Evolutionary conservation across 2,113 vertebrate species (phyloP).

Genomic region (Rhabdomys dilectus): DNA sequence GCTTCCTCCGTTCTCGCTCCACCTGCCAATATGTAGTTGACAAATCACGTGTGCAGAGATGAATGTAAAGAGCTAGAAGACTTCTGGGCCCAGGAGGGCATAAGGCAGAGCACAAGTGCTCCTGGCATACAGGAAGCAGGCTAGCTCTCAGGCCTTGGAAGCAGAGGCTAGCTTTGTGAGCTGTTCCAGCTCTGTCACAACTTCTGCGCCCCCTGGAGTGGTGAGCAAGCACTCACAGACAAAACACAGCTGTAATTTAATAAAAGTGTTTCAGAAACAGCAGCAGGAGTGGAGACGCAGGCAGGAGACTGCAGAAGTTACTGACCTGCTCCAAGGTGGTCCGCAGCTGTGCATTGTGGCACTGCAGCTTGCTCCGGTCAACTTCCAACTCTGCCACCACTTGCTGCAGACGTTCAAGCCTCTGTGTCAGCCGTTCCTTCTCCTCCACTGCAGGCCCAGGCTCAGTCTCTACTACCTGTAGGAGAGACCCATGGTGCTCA

Average conservation of each 20-base stretch:
- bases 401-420: constrained; percentile 81
- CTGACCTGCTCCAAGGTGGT: constrained; percentile 84
- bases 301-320: no score
- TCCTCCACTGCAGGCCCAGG: constrained; percentile 66
- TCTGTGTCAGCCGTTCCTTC: constrained; percentile 70
- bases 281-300: fast-evolving
- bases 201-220: not conserved
- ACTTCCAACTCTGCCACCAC: constrained; percentile 82
- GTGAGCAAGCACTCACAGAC: not conserved
- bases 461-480: constrained; percentile 73
- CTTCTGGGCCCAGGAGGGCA: not conserved
- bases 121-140: not conserved
- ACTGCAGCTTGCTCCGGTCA: constrained; percentile 82
- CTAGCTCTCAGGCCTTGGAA: not conserved
- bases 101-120: not conserved
- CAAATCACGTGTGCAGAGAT: not conserved
- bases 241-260: not conserved
- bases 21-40: constrained; percentile 76
- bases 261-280: constrained; percentile 25
- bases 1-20: constrained; percentile 83
- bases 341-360: constrained; percentile 83
- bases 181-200: not conserved
- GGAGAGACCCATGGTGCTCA: constrained; percentile 19
- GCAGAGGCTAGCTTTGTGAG: not conserved
- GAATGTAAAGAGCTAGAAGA: not conserved